Conservation (phyloP, 2,888 invertebrate species). For the Sinhomidia bicolor region DNA sequence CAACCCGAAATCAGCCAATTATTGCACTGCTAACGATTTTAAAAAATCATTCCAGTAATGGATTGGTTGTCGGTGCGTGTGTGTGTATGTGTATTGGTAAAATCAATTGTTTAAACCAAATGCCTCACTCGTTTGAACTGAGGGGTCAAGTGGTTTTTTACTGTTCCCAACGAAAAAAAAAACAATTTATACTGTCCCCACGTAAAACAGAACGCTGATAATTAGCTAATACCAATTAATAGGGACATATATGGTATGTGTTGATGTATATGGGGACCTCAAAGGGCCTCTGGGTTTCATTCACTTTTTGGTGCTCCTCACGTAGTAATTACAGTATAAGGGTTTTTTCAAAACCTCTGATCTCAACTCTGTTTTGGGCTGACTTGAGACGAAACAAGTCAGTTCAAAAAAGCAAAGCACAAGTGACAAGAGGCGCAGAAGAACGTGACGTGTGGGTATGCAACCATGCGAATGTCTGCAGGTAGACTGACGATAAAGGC, state of each 20-base stretch:
- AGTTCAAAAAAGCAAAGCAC: constrained; percentile 37
- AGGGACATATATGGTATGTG: no score
- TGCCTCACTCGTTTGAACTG: neutral
- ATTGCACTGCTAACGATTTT: neutral
- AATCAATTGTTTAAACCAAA: no score
- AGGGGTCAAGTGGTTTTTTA: constrained; percentile 52
- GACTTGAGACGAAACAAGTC: constrained; percentile 61
- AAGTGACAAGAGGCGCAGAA: constrained; percentile 50
- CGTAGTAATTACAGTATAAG: constrained; percentile 41
- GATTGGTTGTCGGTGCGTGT: no score
- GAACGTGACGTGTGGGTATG: constrained; percentile 73
- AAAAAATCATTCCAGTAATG: no score
- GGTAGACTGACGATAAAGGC: constrained; percentile 62
- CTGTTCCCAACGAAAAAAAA: neutral
- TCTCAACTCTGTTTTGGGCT: constrained; percentile 54
- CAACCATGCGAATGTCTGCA: constrained; percentile 63
- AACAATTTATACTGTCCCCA: constrained; percentile 32
- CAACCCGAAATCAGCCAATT: neutral
- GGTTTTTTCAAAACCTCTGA: constrained; percentile 48
- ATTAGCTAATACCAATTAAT: no score
- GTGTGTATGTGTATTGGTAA: no score
- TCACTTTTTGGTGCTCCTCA: neutral
- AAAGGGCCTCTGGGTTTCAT: constrained; percentile 58
- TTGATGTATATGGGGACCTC: neutral
- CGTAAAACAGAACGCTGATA: no score